A percentile compares a stretch with the other conserved stretches of the same genome.
Evolutionary conservation across 2,888 invertebrate species (phyloP).

Genomic region (Sceliomorpha sp.): DNA sequence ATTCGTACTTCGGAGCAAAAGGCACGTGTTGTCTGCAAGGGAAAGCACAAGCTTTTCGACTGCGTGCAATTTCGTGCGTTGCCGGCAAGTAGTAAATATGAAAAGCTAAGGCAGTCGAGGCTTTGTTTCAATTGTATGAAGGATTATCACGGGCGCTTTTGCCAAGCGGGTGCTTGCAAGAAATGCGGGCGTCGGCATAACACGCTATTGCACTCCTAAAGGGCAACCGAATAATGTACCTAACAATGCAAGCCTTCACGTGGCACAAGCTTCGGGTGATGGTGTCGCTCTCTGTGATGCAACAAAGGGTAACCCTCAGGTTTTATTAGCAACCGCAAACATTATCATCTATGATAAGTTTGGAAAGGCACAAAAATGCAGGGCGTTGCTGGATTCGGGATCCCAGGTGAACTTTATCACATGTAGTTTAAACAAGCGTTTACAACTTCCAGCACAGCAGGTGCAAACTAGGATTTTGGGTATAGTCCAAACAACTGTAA

Average conservation of each 20-base stretch:
- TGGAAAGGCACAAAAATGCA: neutral
- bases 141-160: slow-evolving; percentile 5
- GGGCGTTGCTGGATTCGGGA: too few species aligned
- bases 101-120: slow-evolving; percentile 1
- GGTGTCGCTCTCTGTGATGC: neutral
- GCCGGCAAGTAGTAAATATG: neutral
- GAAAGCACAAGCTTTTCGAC: slow-evolving; percentile 9
- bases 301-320: neutral
- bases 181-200: slow-evolving; percentile 10
- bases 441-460: neutral
- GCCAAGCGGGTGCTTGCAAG: slow-evolving; percentile 8
- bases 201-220: slow-evolving; percentile 14
- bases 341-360: neutral
- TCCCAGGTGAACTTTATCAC: slow-evolving; percentile 10
- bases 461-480: neutral
- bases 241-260: too few species aligned
- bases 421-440: neutral
- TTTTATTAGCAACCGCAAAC: slow-evolving; percentile 6
- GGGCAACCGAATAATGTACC: neutral
- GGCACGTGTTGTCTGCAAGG: neutral
- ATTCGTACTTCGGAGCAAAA: neutral
- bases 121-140: slow-evolving; percentile 19
- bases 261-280: slow-evolving; percentile 7
- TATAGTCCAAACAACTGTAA: neutral
- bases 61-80: slow-evolving; percentile 3